A percentile compares a stretch with the other conserved stretches of the same genome.
phyloP scores from a whole-genome alignment of 2,888 invertebrate species.

The Psylliodes chrysocephalus region DNA sequence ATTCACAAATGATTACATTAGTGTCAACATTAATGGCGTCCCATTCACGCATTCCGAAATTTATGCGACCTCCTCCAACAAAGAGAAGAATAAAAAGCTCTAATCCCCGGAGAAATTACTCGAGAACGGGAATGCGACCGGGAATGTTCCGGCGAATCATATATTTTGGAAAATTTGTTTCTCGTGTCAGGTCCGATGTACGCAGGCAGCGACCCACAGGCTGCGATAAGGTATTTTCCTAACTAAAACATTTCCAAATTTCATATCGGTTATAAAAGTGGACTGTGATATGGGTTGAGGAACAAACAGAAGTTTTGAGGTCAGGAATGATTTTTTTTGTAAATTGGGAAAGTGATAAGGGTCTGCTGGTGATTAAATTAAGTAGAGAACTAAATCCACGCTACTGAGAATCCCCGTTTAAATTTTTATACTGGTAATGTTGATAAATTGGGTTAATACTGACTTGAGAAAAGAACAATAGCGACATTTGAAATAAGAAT shows the following conservation, averaged over 20 bases:
- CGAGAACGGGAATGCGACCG: conserved; percentile 23
- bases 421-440: too few species aligned
- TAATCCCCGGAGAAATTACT: conserved; percentile 44
- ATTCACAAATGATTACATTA: conserved; percentile 38
- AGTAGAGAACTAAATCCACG: too few species aligned
- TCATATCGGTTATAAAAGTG: conserved; percentile 9
- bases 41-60: conserved; percentile 31
- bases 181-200: conserved; percentile 21
- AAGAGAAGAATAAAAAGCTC: conserved; percentile 40
- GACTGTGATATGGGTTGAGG: conserved; percentile 7
- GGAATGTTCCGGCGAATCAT: conserved; percentile 36
- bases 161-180: conserved; percentile 39
- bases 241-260: conserved; percentile 18
- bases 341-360: too few species aligned
- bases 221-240: conserved; percentile 9
- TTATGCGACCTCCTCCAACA: conserved; percentile 36
- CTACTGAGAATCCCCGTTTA: too few species aligned
- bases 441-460: too few species aligned
- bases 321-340: too few species aligned
- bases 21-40: conserved; percentile 33
- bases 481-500: too few species aligned
- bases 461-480: too few species aligned
- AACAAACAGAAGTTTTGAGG: neutral
- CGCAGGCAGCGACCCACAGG: neutral
- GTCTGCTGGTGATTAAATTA: too few species aligned